phyloP scores from a whole-genome alignment of 2,113 vertebrate species.

The Lophochroa leadbeateri region DNA sequence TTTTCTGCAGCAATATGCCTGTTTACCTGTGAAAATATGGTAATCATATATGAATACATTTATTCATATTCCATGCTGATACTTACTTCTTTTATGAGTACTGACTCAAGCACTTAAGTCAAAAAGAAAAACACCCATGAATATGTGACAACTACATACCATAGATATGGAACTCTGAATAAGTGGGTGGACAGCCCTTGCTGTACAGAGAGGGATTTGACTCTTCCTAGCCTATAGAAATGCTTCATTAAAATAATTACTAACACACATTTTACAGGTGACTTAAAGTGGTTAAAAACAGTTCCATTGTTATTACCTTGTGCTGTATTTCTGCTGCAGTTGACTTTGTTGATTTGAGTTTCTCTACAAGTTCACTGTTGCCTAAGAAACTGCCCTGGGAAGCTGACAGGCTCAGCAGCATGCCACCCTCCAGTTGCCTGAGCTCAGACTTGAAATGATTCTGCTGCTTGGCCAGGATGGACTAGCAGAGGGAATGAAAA shows the following conservation, averaged over 20 bases:
- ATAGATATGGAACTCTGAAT: not conserved
- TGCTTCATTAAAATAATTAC: not conserved
- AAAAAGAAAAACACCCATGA: not conserved
- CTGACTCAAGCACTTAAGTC: not conserved
- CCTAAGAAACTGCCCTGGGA: conserved; percentile 80
- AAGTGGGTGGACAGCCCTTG: not conserved
- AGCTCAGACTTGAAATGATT: conserved; percentile 84
- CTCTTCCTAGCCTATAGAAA: not conserved
- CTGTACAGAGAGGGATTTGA: not conserved
- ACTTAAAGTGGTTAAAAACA: not conserved
- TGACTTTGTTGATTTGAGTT: conserved; percentile 79
- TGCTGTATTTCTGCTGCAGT: conserved; percentile 77
- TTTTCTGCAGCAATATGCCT: not conserved
- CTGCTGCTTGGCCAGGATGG: conserved; percentile 81
- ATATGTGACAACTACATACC: not conserved
- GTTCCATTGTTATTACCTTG: conserved; percentile 66
- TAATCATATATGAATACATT: not conserved
- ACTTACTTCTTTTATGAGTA: not conserved
- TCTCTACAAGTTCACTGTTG: conserved; percentile 80
- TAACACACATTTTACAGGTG: not conserved
- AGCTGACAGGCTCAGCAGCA: conserved; percentile 79
- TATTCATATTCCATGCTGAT: not conserved
- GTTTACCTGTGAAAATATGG: not conserved
- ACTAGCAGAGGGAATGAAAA: conserved; percentile 39
- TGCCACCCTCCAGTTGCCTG: conserved; percentile 79